phyloP scores from a whole-genome alignment of 2,888 invertebrate genomes.

The Spisula subtruncata region DNA sequence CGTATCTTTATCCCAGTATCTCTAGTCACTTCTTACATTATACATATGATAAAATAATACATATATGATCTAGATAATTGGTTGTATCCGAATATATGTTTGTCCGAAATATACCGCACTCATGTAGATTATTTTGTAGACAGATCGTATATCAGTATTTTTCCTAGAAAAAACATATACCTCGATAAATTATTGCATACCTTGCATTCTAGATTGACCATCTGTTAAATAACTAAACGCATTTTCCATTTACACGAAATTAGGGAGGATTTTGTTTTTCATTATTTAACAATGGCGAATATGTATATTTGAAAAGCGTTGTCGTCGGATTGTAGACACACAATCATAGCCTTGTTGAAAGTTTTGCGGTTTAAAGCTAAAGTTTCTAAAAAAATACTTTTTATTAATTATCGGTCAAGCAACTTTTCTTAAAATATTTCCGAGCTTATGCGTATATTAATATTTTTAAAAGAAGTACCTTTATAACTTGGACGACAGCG shows the following conservation, averaged over 20 bases:
- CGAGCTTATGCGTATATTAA: no score
- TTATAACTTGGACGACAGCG: neutral
- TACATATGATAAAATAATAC: no score
- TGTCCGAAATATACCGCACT: neutral
- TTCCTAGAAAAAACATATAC: neutral
- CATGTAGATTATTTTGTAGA: neutral
- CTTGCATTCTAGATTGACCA: slow-evolving; percentile 63
- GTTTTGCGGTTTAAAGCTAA: no score
- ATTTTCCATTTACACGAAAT: slow-evolving; percentile 66
- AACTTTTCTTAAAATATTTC: no score
- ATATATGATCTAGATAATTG: neutral
- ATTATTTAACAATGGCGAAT: neutral
- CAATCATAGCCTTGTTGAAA: no score
- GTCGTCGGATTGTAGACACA: neutral
- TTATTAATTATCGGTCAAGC: no score
- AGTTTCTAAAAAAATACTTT: no score
- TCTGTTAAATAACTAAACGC: slow-evolving; percentile 66
- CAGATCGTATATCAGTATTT: no score
- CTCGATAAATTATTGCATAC: slow-evolving; percentile 24
- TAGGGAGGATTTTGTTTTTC: neutral
- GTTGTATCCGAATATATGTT: neutral
- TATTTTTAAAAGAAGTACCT: no score
- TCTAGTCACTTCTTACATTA: no score
- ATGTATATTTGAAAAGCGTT: neutral
- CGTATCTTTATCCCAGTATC: no score